Base-by-base conservation (phyloP, 2,113 vertebrate species). In the Ivindomyrus marchei region DNA sequence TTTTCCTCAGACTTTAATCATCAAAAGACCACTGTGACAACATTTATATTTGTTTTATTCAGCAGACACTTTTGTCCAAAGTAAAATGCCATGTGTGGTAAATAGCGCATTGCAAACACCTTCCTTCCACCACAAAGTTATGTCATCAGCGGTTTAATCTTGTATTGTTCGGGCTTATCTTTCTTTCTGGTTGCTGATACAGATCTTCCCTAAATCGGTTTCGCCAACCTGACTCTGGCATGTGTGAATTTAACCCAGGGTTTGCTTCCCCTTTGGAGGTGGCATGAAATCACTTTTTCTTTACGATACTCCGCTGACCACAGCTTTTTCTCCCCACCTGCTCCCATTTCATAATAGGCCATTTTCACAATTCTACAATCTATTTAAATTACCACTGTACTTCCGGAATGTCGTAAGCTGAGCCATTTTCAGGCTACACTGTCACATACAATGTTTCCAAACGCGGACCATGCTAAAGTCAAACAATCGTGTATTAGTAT, bases 141-240 rank as follows among this genome's bases (percentile, higher is more conserved):
- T 50, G 56, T 66, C 39, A 66, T 50, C 11, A 52, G 27, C 62
- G 84, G 89, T 83, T 89, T 56, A 87, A 80, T 89, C 89, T 88
- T 74, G 89, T 31, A 50, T 13, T 49, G 36, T 83, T 49, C 80
- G 90, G 88, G 66, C 87, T 90, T 90, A n/a, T 31, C 83, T 88
- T 46, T 84, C 42, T 24, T 53, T 46, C 31, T 58, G 90, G 49
- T 86, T 88, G 88, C 53, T 74, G 45, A 91, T 27, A 90, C 31
- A 31, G 90, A 85, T 89, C n/a, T 84, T 31, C 24, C 19, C n/a
- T 85, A 91, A 74, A 91, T 91, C 83, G 19, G 83, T 90, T 45
- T 90, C 89, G 90, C 92, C 90, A 85, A 21, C 58, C 83, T 27
- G 74, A 36, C 53, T 27, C 47, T 42, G 66, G 7, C 15, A 8